Conservation (phyloP, 2,797 vertebrate species). For the Xiphorhynchus erythropygius region DNA sequence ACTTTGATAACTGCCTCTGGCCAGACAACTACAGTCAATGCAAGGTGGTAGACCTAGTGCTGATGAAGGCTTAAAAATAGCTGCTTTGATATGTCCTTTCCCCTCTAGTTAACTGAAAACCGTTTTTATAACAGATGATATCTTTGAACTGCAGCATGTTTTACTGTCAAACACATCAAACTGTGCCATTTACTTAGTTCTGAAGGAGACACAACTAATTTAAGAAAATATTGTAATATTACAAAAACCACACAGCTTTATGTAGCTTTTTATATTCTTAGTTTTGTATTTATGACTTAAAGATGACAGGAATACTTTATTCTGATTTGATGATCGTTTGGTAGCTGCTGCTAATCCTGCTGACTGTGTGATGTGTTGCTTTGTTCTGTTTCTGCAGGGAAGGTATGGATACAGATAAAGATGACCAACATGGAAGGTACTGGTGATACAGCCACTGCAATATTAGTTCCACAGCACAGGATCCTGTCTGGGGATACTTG, state of each 20-base stretch:
- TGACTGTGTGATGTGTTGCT: constrained; percentile 1
- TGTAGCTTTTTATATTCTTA: not conserved
- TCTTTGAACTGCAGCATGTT: constrained; percentile 52
- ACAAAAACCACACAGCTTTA: not conserved
- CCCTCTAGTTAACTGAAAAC: not conserved
- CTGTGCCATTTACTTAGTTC: constrained; percentile 37
- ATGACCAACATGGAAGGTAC: constrained; percentile 93
- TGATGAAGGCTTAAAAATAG: not conserved
- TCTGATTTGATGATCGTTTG: not conserved
- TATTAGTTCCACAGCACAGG: not conserved
- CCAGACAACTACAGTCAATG: not conserved
- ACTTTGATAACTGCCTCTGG: not conserved
- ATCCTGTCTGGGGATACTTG: not conserved
- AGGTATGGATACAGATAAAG: constrained; percentile 96
- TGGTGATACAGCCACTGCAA: constrained; percentile 17
- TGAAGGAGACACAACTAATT: not conserved
- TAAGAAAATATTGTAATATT: constrained; percentile 18
- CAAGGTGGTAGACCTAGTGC: not conserved
- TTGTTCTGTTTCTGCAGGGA: constrained; percentile 82
- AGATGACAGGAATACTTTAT: not conserved
- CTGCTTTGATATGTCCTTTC: not conserved
- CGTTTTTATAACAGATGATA: constrained; percentile 25
- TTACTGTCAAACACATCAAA: constrained; percentile 41
- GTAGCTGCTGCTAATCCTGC: not conserved
- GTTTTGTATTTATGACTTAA: not conserved